A percentile compares a stretch with the other conserved stretches of the same genome.
Evolutionary conservation across 2,888 invertebrate genomes (phyloP).

Genomic region (Calameuta filiformis): DNA sequence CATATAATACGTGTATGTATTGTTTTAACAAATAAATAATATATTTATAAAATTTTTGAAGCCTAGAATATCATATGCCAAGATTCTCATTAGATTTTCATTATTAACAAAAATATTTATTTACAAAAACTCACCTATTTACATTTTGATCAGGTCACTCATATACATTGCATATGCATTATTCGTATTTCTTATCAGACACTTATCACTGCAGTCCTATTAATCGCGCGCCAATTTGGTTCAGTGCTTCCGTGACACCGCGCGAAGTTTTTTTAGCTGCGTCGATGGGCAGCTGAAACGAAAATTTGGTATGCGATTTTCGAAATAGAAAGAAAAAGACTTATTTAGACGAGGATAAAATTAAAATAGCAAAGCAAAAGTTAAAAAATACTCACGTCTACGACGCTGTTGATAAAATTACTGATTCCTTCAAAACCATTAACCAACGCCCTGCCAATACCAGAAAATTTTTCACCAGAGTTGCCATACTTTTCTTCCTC

Average conservation of each 20-base stretch:
- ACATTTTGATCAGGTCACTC: background rate
- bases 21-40: constrained; percentile 32
- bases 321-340: background rate
- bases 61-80: background rate
- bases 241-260: constrained; percentile 69
- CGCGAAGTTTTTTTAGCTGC: constrained; percentile 68
- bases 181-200: background rate
- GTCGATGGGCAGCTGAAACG: constrained; percentile 69
- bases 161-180: background rate
- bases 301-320: constrained; percentile 17
- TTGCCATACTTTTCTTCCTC: constrained; percentile 87
- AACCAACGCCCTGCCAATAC: constrained; percentile 74
- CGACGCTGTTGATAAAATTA: constrained; percentile 72
- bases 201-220: constrained; percentile 68
- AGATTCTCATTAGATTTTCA: background rate
- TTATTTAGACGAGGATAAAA: background rate
- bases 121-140: background rate
- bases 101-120: constrained; percentile 3
- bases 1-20: constrained; percentile 23
- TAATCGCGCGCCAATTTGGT: constrained; percentile 70
- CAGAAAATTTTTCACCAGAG: constrained; percentile 75
- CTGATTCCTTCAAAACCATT: constrained; percentile 77
- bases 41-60: constrained; percentile 34
- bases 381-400: constrained; percentile 69
- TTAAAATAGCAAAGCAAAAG: background rate